A percentile compares a stretch with the other conserved stretches of the same genome.
phyloP scores from a whole-genome alignment of 1,140 invertebrate species.

The Parasteatoda tepidariorum region DNA sequence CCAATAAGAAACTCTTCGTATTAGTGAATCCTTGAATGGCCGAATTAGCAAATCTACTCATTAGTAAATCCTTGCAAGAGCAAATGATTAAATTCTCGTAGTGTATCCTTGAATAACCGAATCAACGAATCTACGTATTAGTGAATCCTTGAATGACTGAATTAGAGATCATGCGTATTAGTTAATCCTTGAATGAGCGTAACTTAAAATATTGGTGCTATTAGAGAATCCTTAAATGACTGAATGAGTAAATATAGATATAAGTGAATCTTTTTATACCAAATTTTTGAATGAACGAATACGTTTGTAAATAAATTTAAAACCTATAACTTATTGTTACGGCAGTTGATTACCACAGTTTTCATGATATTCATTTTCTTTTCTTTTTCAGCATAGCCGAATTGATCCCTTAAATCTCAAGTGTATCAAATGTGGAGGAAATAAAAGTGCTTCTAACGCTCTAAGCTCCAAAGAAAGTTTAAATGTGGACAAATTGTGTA shows the following conservation, averaged over 20 bases:
- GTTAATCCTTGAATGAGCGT: too few species aligned
- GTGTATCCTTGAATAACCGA: too few species aligned
- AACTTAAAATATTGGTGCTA: not conserved
- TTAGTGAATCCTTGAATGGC: too few species aligned
- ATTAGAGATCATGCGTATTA: too few species aligned
- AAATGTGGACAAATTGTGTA: conserved; percentile 66
- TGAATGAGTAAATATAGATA: not conserved
- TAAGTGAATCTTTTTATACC: not conserved
- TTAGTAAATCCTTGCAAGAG: too few species aligned
- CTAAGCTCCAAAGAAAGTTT: not conserved
- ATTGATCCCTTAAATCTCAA: not conserved
- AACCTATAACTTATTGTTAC: not conserved
- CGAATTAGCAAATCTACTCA: too few species aligned
- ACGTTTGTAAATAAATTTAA: not conserved
- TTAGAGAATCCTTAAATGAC: not conserved
- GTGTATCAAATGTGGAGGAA: not conserved
- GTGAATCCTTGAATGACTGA: too few species aligned
- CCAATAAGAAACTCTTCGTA: too few species aligned
- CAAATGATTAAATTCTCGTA: too few species aligned
- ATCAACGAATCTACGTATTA: too few species aligned
- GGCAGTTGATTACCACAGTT: too few species aligned
- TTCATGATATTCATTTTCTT: too few species aligned
- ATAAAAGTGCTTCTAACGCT: not conserved
- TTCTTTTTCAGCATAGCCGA: not conserved
- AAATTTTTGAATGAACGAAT: not conserved